A percentile compares a stretch with the other conserved stretches of the same genome.
Evolutionary conservation across 2,888 invertebrate species (phyloP).

Genomic region (Acronicta leporina): DNA sequence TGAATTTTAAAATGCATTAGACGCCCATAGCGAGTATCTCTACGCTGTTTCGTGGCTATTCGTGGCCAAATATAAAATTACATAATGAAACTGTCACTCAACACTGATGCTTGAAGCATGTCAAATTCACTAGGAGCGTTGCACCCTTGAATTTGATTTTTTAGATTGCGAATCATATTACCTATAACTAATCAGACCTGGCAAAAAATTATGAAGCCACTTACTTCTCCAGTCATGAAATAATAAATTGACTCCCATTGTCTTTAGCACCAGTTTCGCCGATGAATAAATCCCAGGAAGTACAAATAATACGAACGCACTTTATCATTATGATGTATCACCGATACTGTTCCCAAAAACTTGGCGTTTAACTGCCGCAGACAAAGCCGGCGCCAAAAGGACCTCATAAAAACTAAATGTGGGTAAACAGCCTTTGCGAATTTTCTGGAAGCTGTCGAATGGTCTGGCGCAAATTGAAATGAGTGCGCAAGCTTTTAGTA

Average conservation of each 20-base stretch:
- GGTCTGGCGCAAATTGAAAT: slow-evolving; percentile 29
- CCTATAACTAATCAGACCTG: no score
- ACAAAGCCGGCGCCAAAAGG: slow-evolving; percentile 35
- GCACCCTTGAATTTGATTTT: no score
- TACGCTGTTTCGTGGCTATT: no score
- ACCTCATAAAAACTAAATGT: slow-evolving; percentile 35
- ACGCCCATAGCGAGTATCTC: no score
- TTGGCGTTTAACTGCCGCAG: slow-evolving; percentile 31
- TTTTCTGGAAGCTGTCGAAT: neutral
- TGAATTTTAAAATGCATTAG: no score
- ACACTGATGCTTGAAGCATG: no score
- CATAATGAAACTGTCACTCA: no score
- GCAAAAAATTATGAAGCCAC: no score
- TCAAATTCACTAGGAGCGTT: no score
- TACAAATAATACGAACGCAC: slow-evolving; percentile 21
- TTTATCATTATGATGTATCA: slow-evolving; percentile 47
- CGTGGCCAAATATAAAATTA: no score
- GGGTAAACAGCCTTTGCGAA: slow-evolving; percentile 8
- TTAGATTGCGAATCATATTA: no score
- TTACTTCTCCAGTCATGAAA: no score
- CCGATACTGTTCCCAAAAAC: slow-evolving; percentile 24
- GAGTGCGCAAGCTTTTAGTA: slow-evolving; percentile 6
- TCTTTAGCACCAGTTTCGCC: slow-evolving; percentile 7
- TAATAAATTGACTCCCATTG: neutral
- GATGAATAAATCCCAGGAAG: slow-evolving; percentile 25